phyloP scores from a whole-genome alignment of 2,888 invertebrate genomes.

The Andrena trimmerana region DNA sequence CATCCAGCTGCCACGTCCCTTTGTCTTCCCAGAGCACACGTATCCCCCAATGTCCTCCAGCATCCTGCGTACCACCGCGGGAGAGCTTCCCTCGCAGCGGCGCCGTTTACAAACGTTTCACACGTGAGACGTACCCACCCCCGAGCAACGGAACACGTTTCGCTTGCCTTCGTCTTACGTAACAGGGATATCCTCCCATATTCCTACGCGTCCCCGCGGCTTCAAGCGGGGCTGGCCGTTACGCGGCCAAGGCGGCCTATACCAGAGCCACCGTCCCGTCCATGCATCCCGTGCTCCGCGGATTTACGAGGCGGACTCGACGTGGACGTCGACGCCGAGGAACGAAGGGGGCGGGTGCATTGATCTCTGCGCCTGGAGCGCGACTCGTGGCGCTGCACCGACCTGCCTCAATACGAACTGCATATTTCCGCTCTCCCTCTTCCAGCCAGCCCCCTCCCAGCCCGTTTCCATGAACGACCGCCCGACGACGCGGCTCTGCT shows the following conservation, averaged over 20 bases:
- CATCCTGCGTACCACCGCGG: background rate
- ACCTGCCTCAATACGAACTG: slow-evolving; percentile 82
- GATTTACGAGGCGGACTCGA: slow-evolving; percentile 33
- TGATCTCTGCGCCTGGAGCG: slow-evolving; percentile 75
- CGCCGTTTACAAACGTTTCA: background rate
- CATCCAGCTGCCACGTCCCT: background rate
- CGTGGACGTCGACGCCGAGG: slow-evolving; percentile 56
- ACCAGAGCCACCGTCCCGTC: slow-evolving; percentile 9
- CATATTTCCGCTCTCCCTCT: slow-evolving; percentile 69
- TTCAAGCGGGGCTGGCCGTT: background rate
- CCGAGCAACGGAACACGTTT: background rate
- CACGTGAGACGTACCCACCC: background rate
- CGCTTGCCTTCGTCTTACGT: slow-evolving; percentile 30
- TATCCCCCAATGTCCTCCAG: background rate
- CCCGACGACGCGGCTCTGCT: slow-evolving; percentile 32
- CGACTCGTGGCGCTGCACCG: slow-evolving; percentile 78
- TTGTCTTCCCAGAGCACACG: background rate
- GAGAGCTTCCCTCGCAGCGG: background rate
- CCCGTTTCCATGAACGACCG: slow-evolving; percentile 54
- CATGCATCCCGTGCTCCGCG: slow-evolving; percentile 47
- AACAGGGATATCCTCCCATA: slow-evolving; percentile 41
- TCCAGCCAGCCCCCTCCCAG: slow-evolving; percentile 5
- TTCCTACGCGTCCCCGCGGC: background rate
- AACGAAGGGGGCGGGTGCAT: slow-evolving; percentile 72
- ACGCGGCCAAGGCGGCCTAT: background rate